Evolutionary conservation across 2,888 invertebrate species (phyloP).

Genomic region (Oligia strigilis): DNA sequence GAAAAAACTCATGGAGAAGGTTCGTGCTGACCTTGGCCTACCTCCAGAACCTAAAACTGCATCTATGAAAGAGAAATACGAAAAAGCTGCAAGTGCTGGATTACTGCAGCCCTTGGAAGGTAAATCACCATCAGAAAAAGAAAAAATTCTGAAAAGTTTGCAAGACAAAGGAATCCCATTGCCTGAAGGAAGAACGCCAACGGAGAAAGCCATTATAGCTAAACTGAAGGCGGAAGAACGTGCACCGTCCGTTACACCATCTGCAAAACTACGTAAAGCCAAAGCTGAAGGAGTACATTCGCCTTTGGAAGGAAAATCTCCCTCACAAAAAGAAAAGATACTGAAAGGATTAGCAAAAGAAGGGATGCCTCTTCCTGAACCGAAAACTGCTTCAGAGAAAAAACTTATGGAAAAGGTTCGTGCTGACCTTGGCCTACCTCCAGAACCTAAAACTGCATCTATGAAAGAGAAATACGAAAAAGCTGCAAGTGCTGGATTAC

Average conservation of each 20-base stretch:
- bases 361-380: background rate
- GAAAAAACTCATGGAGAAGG: slow-evolving; percentile 4
- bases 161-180: slow-evolving; percentile 14
- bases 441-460: too few relatives aligned
- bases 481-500: slow-evolving; percentile 63
- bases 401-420: too few relatives aligned
- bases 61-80: slow-evolving; percentile 16
- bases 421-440: too few relatives aligned
- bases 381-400: background rate
- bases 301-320: background rate
- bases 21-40: slow-evolving; percentile 3
- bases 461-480: slow-evolving; percentile 54
- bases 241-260: background rate
- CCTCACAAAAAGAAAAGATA: background rate
- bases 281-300: background rate
- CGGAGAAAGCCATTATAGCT: slow-evolving; percentile 6
- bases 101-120: slow-evolving; percentile 15
- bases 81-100: background rate
- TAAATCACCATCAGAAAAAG: slow-evolving; percentile 13
- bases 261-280: background rate
- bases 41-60: slow-evolving; percentile 19
- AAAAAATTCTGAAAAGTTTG: slow-evolving; percentile 11
- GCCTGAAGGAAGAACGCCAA: slow-evolving; percentile 3
- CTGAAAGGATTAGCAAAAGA: background rate
- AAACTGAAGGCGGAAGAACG: background rate